A percentile compares a stretch with the other conserved stretches of the same genome.
Evolutionary conservation across 2,113 vertebrate species (phyloP).

Genomic region (Aegithalos caudatus): DNA sequence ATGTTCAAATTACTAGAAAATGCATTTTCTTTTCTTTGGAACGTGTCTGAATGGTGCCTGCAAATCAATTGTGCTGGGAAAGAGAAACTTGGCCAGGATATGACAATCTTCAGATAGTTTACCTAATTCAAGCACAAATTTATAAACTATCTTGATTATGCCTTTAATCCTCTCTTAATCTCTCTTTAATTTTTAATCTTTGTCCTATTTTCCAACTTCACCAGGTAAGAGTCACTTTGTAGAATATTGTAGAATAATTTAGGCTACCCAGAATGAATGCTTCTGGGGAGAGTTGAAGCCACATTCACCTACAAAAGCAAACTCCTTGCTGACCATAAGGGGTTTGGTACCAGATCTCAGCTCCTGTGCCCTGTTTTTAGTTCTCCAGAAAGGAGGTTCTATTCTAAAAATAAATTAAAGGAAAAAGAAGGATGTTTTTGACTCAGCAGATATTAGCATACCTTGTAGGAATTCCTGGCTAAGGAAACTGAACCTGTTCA

Average conservation of each 20-base stretch:
- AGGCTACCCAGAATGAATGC: not conserved
- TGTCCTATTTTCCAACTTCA: not conserved
- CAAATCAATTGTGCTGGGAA: not conserved
- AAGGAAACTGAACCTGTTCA: fast-evolving
- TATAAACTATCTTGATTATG: not conserved
- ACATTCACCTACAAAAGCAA: not conserved
- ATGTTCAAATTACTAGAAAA: not conserved
- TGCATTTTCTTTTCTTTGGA: not conserved
- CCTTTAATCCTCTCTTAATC: not conserved
- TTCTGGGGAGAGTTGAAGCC: not conserved
- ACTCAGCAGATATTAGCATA: not conserved
- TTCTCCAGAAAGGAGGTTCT: not conserved
- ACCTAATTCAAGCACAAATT: not conserved
- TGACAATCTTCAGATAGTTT: not conserved
- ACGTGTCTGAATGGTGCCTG: not conserved
- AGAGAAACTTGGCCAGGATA: not conserved
- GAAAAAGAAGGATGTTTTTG: not conserved
- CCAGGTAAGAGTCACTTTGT: not conserved
- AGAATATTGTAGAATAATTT: not conserved
- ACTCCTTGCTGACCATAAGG: not conserved
- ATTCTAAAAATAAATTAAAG: not conserved
- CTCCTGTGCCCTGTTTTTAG: not conserved
- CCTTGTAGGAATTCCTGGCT: not conserved
- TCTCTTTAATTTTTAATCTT: not conserved
- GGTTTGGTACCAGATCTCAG: not conserved